A percentile compares a stretch with the other conserved stretches of the same genome.
These are phyloP conservation scores for Sarcophaga rosellei DNA, from an alignment of 2,888 invertebrate genomes.

Conservation along the genomic window DNA sequence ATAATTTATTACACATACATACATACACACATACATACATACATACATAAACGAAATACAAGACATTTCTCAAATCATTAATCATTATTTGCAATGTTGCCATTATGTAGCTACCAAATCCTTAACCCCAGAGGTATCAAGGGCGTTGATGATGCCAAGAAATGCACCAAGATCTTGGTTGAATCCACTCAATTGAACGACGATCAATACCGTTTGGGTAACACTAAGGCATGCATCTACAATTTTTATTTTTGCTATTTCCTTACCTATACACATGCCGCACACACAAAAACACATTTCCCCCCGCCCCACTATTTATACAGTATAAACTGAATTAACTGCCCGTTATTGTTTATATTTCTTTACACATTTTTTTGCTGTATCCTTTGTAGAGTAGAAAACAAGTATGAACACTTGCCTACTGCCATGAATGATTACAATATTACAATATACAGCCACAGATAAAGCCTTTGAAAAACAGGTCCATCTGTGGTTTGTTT, in stretches of 20 bases:
- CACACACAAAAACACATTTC: not conserved
- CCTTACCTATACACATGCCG: constrained; percentile 41
- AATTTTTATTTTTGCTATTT: constrained; percentile 57
- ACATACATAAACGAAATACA: not conserved
- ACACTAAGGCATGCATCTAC: constrained; percentile 94
- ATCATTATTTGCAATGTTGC: constrained; percentile 52
- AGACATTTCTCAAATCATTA: constrained; percentile 21
- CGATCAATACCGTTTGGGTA: constrained; percentile 97
- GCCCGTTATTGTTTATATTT: not conserved
- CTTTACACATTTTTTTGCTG: not conserved
- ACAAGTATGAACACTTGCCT: constrained; percentile 44
- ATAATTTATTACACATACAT: constrained; percentile 25
- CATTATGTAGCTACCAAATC: constrained; percentile 94
- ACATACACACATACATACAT: not conserved
- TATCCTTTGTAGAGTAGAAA: not conserved
- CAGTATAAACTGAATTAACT: not conserved
- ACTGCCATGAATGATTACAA: not conserved
- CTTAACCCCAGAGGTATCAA: constrained; percentile 94
- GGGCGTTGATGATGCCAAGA: constrained; percentile 89
- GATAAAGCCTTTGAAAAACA: constrained; percentile 10
- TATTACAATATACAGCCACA: not conserved
- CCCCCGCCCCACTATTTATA: no score
- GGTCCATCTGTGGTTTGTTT: constrained; percentile 1
- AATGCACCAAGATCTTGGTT: constrained; percentile 91
- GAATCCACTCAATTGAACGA: constrained; percentile 91